A percentile compares a stretch with the other conserved stretches of the same genome.
phyloP scores from a whole-genome alignment of 2,888 invertebrate genomes.

The Cataglyphis cursor region DNA sequence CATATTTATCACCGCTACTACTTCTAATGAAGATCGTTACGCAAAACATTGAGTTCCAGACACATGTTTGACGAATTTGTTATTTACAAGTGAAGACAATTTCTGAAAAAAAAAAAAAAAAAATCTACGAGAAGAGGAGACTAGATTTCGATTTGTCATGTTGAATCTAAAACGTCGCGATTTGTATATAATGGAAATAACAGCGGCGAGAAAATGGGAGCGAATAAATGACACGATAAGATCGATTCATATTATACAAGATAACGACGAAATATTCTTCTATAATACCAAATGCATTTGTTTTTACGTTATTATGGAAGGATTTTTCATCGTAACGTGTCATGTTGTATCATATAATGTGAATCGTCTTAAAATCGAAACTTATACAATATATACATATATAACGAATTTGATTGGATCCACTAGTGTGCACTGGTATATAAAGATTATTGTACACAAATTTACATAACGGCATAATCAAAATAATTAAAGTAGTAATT shows the following conservation, averaged over 20 bases:
- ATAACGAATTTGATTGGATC: too few relatives aligned
- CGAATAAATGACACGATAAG: neutral
- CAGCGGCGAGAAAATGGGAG: neutral
- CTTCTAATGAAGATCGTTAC: slow-evolving; percentile 24
- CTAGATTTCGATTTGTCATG: slow-evolving; percentile 20
- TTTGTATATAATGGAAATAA: slow-evolving; percentile 40
- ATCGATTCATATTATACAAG: neutral
- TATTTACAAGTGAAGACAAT: slow-evolving; percentile 12
- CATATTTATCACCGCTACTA: slow-evolving; percentile 7
- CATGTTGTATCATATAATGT: neutral
- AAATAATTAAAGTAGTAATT: too few relatives aligned
- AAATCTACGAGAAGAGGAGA: neutral
- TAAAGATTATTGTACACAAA: too few relatives aligned
- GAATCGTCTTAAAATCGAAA: neutral
- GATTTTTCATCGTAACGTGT: neutral
- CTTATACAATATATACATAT: too few relatives aligned
- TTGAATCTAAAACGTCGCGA: slow-evolving; percentile 30
- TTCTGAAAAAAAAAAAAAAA: neutral
- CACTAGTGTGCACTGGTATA: too few relatives aligned
- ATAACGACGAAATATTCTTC: neutral
- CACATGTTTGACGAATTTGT: slow-evolving; percentile 12
- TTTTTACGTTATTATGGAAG: neutral
- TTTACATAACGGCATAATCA: too few relatives aligned
- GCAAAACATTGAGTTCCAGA: slow-evolving; percentile 15
- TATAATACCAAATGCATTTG: neutral